Evolutionary conservation across 2,888 invertebrate species (phyloP).

Genomic region (Schrankia costaestrigalis): DNA sequence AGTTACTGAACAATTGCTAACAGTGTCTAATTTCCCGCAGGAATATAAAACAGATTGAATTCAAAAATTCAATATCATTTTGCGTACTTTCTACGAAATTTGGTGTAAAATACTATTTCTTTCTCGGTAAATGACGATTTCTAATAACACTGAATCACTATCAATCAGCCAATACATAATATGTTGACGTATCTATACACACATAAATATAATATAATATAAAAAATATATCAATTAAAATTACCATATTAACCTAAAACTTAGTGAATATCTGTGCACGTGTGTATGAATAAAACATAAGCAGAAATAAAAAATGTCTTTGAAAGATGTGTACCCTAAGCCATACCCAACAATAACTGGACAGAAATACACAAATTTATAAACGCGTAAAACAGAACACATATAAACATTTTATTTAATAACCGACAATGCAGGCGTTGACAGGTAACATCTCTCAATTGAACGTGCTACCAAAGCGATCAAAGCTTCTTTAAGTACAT

Average conservation of each 20-base stretch:
- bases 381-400: constrained; percentile 16
- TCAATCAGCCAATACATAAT: too few species aligned
- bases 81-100: too few species aligned
- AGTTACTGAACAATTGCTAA: too few species aligned
- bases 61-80: too few species aligned
- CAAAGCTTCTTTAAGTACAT: constrained; percentile 48
- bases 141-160: too few species aligned
- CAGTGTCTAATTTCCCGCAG: too few species aligned
- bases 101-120: too few species aligned
- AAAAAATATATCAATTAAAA: too few species aligned
- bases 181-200: too few species aligned
- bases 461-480: constrained; percentile 49
- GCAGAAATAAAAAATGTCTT: constrained; percentile 37
- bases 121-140: too few species aligned
- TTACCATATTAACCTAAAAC: not conserved
- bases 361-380: constrained; percentile 46
- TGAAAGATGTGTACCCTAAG: constrained; percentile 77
- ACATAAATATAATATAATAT: not conserved
- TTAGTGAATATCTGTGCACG: constrained; percentile 17
- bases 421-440: constrained; percentile 60
- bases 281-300: constrained; percentile 27
- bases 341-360: constrained; percentile 63
- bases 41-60: too few species aligned
- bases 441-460: constrained; percentile 79
- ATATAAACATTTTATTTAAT: constrained; percentile 8